Evolutionary conservation across 2,113 vertebrate species (phyloP), one percentile per base, ranked within the genome.

Genomic region (Malurus elegans): DNA sequence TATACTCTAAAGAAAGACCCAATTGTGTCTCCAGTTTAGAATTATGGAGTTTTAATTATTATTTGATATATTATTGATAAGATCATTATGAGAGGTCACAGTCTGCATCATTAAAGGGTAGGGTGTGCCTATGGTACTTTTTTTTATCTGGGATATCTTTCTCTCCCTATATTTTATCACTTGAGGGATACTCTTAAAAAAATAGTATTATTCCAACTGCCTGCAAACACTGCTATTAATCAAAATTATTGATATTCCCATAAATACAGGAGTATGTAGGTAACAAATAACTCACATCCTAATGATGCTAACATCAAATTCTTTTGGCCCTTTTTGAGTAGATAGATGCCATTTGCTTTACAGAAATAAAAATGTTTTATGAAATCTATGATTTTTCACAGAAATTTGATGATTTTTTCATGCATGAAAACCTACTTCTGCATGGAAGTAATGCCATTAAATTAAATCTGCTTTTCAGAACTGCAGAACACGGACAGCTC

Each of bases 51-150:
- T 62, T 80, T 73, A 93, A 79, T 73, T 91, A 91, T 91, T 94
- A 86, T 71, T 89, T 82, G 26, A 48, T 78, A n/a, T 44, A 20
- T 82, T 93, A 82, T 79, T 93, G 89, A 94, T 70, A 88, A 88
- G 95, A 70, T 40, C 18, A 60, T 84, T 76, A 62, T 9, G 8
- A 88, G 25, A 56, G 20, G 26, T 42, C 66, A 42, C 6, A 14
- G 38, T 20, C 19, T 74, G 15, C 23, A 74, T 10, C 32, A 58
- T 29, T 66, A 81, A 75, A 15, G 18, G 8, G 12, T 34, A 10
- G 4, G 9, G 9, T 6, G 17, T 83, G 64, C 19, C 10, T 74
- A 4, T 3, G 17, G 25, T 19, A 40, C 21, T 10, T 84, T 58
- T 58, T 62, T 92, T 79, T 29, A 36, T 42, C 6, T 50, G 23